Evolutionary conservation across 2,797 vertebrate species (phyloP), one percentile per base, ranked within the genome.

Genomic region (Cyprinodon diabolis): DNA sequence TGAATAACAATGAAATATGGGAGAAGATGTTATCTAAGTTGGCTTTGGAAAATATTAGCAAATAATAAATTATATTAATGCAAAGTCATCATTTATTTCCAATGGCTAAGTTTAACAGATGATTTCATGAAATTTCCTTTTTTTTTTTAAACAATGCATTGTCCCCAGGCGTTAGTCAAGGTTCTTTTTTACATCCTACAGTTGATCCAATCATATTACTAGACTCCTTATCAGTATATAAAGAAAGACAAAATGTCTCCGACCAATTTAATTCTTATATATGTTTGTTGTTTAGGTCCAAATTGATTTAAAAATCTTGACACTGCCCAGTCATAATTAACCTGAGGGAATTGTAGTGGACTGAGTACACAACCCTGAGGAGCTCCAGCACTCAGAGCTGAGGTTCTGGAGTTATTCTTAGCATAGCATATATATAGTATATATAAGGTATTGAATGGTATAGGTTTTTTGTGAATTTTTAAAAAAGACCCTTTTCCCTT

Each of bases 311-410:
- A 43, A 21, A 63, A 63, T 63, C 40, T 17, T 60, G 17, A 30
- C 21, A 21, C 58, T 63, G 37, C 37, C 40, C 35, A 63, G 19
- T 55, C 3, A 9, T 63, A 13, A 43, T 43, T 43, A 63, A n/a
- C 19, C 37, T 43, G 37, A n/a, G 12, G 37, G 35, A 63, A 63
- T 35, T 1, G 19, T 43, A 43, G 60, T 63, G 35, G 19, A 63
- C 60, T 63, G 60, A 63, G 60, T 19, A 62, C 35, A 62, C 9
- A 63, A 43, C 60, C 60, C 11, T 63, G 60, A 21, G 60, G 60
- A 37, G 21, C 11, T 2, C 19, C 60, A n/a, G 9, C 10, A 35
- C 21, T 62, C 15, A 60, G 35, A 30, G 2, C 56, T 35, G 25
- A 30, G 56, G 30, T 58, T 60, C 35, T 6, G 15, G 15, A 60